Conservation (phyloP, 2,113 vertebrate genomes). For the Charina bottae region DNA sequence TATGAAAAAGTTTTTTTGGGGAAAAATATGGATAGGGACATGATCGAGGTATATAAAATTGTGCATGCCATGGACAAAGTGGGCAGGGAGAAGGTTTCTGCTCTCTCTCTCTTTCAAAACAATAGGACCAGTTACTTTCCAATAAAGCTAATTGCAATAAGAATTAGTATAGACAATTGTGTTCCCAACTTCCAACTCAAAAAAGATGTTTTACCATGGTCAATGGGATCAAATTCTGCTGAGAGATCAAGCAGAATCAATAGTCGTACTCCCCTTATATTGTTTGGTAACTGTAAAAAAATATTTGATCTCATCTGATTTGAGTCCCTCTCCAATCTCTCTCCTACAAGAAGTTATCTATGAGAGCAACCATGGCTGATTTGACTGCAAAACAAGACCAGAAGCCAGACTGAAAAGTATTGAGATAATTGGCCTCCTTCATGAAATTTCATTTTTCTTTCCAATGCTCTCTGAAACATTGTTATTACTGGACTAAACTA, state of each 20-base stretch:
- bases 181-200: background rate
- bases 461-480: background rate
- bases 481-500: background rate
- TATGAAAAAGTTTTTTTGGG: too few relatives aligned
- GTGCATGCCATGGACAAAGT: too few relatives aligned
- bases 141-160: too few relatives aligned
- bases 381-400: background rate
- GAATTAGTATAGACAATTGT: background rate
- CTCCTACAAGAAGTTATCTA: background rate
- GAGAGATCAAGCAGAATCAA: background rate
- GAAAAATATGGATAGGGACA: too few relatives aligned
- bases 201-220: background rate
- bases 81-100: too few relatives aligned
- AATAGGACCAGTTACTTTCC: too few relatives aligned
- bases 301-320: background rate
- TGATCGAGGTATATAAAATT: too few relatives aligned
- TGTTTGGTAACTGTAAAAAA: background rate
- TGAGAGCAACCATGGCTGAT: background rate
- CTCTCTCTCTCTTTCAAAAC: too few relatives aligned
- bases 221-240: background rate
- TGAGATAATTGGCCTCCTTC: background rate
- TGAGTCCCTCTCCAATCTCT: background rate
- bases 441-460: background rate
- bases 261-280: background rate
- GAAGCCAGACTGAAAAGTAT: background rate